These are phyloP conservation scores for Sakesphorus luctuosus DNA, from an alignment of 2,113 vertebrate species.

Conservation along the genomic window DNA sequence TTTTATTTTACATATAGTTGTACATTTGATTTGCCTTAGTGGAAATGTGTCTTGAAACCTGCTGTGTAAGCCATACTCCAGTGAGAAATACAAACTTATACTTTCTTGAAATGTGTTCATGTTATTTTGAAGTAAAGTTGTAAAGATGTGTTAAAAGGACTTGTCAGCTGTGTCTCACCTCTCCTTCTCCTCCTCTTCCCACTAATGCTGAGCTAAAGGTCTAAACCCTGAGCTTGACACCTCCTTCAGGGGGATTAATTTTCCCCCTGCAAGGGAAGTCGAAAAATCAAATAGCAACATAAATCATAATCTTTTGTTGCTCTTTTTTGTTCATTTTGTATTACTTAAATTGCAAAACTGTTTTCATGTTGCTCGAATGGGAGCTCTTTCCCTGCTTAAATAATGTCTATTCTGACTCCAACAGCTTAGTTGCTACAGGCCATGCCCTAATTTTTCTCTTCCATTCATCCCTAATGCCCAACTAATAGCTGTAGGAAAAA, in stretches of 20 bases:
- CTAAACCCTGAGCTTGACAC: not conserved
- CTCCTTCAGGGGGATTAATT: not conserved
- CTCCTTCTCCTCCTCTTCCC: not conserved
- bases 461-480: not conserved
- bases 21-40: not conserved
- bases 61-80: not conserved
- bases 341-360: not conserved
- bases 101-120: not conserved
- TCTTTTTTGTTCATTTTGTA: not conserved
- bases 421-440: not conserved
- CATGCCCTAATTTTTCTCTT: not conserved
- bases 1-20: not conserved
- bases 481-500: not conserved
- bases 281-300: not conserved
- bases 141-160: not conserved
- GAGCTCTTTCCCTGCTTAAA: not conserved
- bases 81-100: not conserved
- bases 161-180: not conserved
- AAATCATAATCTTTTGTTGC: not conserved
- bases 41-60: not conserved
- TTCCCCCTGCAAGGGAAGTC: not conserved
- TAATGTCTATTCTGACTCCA: not conserved
- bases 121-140: not conserved
- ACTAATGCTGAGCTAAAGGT: not conserved
- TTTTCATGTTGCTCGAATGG: not conserved